phyloP scores from a whole-genome alignment of 2,797 vertebrate species.

The Prunella strophiata region DNA sequence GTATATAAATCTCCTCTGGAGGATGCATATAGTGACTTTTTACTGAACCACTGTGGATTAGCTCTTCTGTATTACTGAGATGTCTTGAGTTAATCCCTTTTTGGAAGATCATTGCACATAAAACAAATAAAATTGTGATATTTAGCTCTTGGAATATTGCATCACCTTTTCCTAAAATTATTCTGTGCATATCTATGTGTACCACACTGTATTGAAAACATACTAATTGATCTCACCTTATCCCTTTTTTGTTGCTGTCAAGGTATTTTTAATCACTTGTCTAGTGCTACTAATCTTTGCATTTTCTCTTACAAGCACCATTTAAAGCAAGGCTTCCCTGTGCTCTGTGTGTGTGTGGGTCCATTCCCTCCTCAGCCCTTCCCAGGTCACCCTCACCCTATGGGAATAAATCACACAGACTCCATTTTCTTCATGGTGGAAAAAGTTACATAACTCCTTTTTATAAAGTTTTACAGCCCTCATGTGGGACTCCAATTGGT shows the following conservation, averaged over 20 bases:
- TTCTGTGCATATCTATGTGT: not conserved
- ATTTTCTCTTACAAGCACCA: not conserved
- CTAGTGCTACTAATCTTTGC: not conserved
- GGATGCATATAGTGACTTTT: slow-evolving; percentile 19
- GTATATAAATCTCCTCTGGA: not conserved
- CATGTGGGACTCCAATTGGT: no score
- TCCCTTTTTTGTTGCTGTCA: not conserved
- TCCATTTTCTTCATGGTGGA: no score
- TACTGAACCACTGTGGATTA: slow-evolving; percentile 36
- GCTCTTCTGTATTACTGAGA: slow-evolving; percentile 36
- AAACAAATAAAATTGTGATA: slow-evolving; percentile 53
- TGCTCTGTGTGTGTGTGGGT: not conserved
- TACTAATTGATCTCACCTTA: not conserved
- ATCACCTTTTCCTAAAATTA: slow-evolving; percentile 1
- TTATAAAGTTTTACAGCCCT: no score
- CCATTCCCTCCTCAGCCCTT: not conserved
- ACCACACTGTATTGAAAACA: not conserved
- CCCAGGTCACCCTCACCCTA: not conserved
- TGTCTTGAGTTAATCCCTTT: slow-evolving; percentile 64
- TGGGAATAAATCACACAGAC: not conserved
- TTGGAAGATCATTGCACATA: slow-evolving; percentile 53
- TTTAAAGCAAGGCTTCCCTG: not conserved
- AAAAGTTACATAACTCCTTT: no score
- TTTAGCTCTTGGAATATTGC: slow-evolving; percentile 9
- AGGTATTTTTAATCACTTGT: slow-evolving; percentile 9